Percentiles rank a stretch among this genome's conserved stretches.
phyloP scores from a whole-genome alignment of 2,113 vertebrate species.

The Mellivora capensis region DNA sequence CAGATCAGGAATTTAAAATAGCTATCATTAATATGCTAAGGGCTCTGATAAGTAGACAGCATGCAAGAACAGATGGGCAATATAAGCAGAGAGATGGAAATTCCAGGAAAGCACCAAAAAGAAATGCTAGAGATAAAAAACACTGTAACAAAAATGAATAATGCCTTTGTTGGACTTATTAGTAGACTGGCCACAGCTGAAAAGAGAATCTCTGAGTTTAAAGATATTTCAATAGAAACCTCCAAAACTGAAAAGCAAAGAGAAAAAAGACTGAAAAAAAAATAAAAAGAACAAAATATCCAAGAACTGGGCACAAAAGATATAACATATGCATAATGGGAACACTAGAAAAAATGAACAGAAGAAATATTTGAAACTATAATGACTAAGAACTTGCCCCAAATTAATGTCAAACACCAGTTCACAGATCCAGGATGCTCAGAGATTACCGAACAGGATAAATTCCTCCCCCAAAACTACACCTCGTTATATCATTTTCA shows the following conservation, averaged over 20 bases:
- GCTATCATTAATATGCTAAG: neutral
- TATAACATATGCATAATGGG: neutral
- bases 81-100: neutral
- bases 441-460: neutral
- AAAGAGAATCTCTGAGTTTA: neutral
- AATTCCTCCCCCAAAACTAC: neutral
- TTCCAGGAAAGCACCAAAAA: neutral
- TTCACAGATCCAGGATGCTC: neutral
- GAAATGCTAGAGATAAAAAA: neutral
- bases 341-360: neutral
- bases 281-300: neutral
- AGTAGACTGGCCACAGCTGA: neutral
- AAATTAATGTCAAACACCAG: neutral
- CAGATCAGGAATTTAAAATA: neutral
- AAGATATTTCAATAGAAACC: neutral
- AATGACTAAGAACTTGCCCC: neutral
- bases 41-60: neutral
- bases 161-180: neutral
- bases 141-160: neutral
- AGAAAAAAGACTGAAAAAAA: neutral
- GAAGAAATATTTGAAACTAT: neutral
- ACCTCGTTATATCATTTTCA: neutral
- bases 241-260: constrained; percentile 15
- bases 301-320: neutral
- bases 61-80: neutral